phyloP scores from a whole-genome alignment of 2,797 vertebrate species.

The Notolabrus celidotus region DNA sequence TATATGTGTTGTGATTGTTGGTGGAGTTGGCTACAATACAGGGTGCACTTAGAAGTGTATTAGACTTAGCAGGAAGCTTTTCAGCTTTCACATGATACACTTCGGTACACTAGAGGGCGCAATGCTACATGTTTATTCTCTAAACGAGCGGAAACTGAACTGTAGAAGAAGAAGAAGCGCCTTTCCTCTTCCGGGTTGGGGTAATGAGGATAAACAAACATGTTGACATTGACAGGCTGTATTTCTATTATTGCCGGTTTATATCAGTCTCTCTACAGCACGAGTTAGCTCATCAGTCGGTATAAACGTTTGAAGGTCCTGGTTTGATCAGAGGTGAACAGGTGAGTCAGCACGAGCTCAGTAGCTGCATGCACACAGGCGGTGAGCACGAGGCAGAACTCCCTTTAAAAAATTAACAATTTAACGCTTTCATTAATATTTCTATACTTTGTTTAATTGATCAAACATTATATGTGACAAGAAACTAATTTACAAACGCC shows the following conservation, averaged over 20 bases:
- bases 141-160: too few species aligned
- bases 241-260: rapidly evolving
- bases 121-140: not conserved
- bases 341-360: not conserved
- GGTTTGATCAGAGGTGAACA: not conserved
- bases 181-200: constrained; percentile 14
- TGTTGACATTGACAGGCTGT: constrained; percentile 25
- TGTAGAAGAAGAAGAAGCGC: not conserved
- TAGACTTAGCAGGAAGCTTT: too few species aligned
- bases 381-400: constrained; percentile 12
- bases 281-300: not conserved
- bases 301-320: not conserved
- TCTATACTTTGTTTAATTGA: too few species aligned
- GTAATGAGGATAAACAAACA: constrained; percentile 27
- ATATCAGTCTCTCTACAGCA: rapidly evolving
- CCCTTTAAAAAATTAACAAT: not conserved
- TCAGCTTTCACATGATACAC: too few species aligned
- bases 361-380: not conserved
- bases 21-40: too few species aligned
- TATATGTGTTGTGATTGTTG: too few species aligned
- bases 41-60: too few species aligned
- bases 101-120: constrained; percentile 35
- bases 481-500: too few species aligned
- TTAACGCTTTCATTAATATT: not conserved
- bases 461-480: too few species aligned